These are phyloP conservation scores for Penaeus indicus DNA, from an alignment of 1,140 invertebrate species.

Conservation along the genomic window DNA sequence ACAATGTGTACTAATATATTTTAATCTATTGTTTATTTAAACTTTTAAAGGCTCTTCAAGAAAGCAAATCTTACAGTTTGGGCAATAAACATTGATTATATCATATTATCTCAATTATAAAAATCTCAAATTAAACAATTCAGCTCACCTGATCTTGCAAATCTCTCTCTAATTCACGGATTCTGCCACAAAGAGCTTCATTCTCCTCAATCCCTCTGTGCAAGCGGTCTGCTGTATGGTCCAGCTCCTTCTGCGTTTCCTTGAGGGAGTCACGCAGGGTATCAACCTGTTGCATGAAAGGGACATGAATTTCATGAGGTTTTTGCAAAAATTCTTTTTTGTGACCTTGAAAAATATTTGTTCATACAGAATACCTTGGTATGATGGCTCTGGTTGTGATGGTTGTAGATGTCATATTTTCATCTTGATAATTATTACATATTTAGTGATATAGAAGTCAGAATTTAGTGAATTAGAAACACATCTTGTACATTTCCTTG, in stretches of 20 bases:
- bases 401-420: too few relatives aligned
- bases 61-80: too few relatives aligned
- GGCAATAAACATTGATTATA: too few relatives aligned
- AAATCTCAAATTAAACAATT: background rate
- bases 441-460: too few relatives aligned
- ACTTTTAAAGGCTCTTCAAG: background rate
- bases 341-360: too few relatives aligned
- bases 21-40: background rate
- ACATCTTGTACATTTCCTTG: too few relatives aligned
- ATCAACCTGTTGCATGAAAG: slow-evolving; percentile 32
- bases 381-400: too few relatives aligned
- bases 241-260: slow-evolving; percentile 57
- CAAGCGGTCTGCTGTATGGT: slow-evolving; percentile 68
- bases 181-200: slow-evolving; percentile 78
- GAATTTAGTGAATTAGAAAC: too few relatives aligned
- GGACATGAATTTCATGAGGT: too few relatives aligned
- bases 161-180: slow-evolving; percentile 80
- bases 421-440: too few relatives aligned
- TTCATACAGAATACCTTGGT: too few relatives aligned
- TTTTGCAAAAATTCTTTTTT: too few relatives aligned
- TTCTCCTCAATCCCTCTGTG: slow-evolving; percentile 82
- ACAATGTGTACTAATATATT: background rate
- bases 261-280: slow-evolving; percentile 52
- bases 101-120: background rate
- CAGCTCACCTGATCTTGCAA: slow-evolving; percentile 47